A percentile compares a stretch with the other conserved stretches of the same genome.
Evolutionary conservation across 64 coral and sea anemone species (phyloP).

Genomic region (Cladopsammia gracilis): DNA sequence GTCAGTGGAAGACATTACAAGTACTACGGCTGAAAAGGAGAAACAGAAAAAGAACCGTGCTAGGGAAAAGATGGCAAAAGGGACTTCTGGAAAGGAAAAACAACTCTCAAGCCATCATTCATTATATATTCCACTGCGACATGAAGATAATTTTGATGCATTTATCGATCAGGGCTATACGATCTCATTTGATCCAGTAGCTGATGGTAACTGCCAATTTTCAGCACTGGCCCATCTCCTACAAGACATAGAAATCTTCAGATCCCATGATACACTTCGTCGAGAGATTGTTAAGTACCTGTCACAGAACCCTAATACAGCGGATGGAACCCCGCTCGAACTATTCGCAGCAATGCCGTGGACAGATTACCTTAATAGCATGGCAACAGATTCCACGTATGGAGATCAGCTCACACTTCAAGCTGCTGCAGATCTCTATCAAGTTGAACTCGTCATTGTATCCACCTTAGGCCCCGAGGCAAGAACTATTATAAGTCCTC

Average conservation of each 20-base stretch:
- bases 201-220: slow-evolving; percentile 62
- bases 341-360: slow-evolving; percentile 18
- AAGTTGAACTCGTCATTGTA: not conserved
- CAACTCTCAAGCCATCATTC: not conserved
- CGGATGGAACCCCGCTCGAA: not conserved
- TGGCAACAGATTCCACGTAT: slow-evolving; percentile 11
- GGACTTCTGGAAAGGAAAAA: slow-evolving; percentile 23
- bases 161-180: slow-evolving; percentile 34
- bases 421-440: not conserved
- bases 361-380: not conserved
- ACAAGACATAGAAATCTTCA: slow-evolving; percentile 1
- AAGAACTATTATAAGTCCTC: too few species aligned
- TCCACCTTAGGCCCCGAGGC: too few species aligned
- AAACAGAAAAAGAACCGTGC: slow-evolving; percentile 33
- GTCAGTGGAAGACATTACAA: slow-evolving; percentile 76
- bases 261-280: slow-evolving; percentile 33
- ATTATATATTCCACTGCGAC: slow-evolving; percentile 20
- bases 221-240: slow-evolving; percentile 23
- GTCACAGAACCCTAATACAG: not conserved
- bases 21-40: slow-evolving; percentile 34
- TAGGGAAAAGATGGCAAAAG: slow-evolving; percentile 36
- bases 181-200: not conserved
- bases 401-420: slow-evolving; percentile 26
- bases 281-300: slow-evolving; percentile 22
- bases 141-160: not conserved